phyloP scores from a whole-genome alignment of 53 echinoderm and acorn worm species.

The Pentamera pediparva region DNA sequence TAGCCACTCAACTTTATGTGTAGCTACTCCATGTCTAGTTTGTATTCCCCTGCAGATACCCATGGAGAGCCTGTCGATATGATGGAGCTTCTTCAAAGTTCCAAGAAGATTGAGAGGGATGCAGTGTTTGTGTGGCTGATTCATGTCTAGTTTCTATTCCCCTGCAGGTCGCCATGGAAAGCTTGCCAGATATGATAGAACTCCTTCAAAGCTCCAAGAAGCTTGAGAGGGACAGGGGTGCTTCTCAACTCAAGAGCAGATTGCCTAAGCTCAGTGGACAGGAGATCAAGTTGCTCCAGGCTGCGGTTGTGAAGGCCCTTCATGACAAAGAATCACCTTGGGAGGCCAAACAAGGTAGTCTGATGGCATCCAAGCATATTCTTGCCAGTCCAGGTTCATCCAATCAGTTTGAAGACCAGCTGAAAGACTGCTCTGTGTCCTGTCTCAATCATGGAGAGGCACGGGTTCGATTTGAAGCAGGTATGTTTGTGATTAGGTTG shows the following conservation, averaged over 20 bases:
- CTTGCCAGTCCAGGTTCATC: constrained; percentile 33
- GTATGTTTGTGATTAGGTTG: constrained; percentile 33
- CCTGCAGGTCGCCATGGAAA: constrained; percentile 44
- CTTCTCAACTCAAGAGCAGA: constrained; percentile 49
- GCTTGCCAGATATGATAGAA: constrained; percentile 2
- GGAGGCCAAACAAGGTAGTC: constrained; percentile 86
- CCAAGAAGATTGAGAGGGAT: too few relatives aligned
- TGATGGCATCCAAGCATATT: constrained; percentile 72
- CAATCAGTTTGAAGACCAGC: constrained; percentile 44
- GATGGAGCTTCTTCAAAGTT: too few relatives aligned
- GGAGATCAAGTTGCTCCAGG: constrained; percentile 53
- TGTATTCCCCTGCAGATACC: too few relatives aligned
- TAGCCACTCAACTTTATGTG: too few relatives aligned
- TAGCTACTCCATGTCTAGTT: too few relatives aligned
- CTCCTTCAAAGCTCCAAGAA: constrained; percentile 60
- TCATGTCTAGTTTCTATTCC: neutral
- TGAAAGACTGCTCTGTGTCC: constrained; percentile 51
- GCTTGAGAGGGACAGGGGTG: constrained; percentile 82
- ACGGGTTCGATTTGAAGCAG: constrained; percentile 80
- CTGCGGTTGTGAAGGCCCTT: constrained; percentile 46
- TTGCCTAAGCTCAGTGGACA: constrained; percentile 33
- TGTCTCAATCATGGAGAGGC: constrained; percentile 66
- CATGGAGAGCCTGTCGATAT: too few relatives aligned
- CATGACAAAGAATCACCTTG: constrained; percentile 58
- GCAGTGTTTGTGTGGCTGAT: neutral